These are phyloP conservation scores for Carassius gibelio DNA, from an alignment of 2,113 vertebrate species.

Conservation along the genomic window DNA sequence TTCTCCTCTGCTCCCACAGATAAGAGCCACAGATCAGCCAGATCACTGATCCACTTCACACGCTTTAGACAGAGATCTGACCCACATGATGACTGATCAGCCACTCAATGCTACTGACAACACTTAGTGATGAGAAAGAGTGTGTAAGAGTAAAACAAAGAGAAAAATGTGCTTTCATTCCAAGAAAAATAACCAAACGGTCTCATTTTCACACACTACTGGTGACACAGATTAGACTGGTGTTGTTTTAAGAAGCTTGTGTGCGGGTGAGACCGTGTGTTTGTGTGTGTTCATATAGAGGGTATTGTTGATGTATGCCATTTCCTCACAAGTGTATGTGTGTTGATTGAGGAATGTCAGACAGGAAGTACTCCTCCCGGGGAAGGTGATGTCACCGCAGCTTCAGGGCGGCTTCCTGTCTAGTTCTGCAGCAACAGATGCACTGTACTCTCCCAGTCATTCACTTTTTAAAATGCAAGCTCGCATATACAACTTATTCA, in stretches of 20 bases:
- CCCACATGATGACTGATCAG: slow-evolving; percentile 3
- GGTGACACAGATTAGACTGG: neutral
- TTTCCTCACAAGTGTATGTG: slow-evolving; percentile 57
- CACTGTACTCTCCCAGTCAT: neutral
- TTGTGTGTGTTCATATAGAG: slow-evolving; percentile 37
- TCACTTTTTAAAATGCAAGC: neutral
- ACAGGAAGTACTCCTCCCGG: slow-evolving; percentile 58
- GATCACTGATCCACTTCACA: slow-evolving; percentile 37
- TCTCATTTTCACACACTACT: neutral
- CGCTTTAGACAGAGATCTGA: slow-evolving; percentile 23
- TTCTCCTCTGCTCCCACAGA: slow-evolving; percentile 21
- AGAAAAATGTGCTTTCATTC: neutral
- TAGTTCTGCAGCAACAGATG: slow-evolving; percentile 39
- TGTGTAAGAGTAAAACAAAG: neutral
- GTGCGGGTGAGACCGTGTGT: slow-evolving; percentile 9
- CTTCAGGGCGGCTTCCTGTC: slow-evolving; percentile 54
- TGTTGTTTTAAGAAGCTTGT: slow-evolving; percentile 29
- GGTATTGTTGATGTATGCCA: slow-evolving; percentile 49
- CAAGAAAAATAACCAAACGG: neutral
- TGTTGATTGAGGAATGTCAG: slow-evolving; percentile 60
- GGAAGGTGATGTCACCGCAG: slow-evolving; percentile 58
- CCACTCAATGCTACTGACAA: slow-evolving; percentile 8
- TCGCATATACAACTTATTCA: neutral
- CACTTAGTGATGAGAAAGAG: slow-evolving; percentile 5
- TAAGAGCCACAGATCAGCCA: slow-evolving; percentile 26